phyloP scores from a whole-genome alignment of 1,140 invertebrate species.

The Brachionus rubens region DNA sequence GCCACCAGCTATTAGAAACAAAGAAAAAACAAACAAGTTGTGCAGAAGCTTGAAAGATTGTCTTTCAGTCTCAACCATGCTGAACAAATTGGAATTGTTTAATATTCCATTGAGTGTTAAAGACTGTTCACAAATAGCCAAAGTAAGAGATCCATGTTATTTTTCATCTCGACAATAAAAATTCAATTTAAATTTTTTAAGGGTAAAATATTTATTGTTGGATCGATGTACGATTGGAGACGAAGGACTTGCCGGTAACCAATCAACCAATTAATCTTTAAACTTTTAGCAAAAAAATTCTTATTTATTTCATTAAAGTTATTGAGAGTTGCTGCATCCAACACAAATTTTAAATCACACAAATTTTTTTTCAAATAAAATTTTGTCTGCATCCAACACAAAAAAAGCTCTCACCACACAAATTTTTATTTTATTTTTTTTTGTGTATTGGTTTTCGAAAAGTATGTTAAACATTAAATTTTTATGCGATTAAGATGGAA shows the following conservation, averaged over 20 bases:
- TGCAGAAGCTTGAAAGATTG: constrained; percentile 58
- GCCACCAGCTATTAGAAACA: constrained; percentile 55
- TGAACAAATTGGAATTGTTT: constrained; percentile 55
- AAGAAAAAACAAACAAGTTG: constrained; percentile 58
- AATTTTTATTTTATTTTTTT: no score
- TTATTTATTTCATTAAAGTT: constrained; percentile 54
- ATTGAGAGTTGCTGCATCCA: no score
- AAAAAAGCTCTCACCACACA: no score
- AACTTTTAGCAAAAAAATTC: not conserved
- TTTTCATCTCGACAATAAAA: not conserved
- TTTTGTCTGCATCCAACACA: no score
- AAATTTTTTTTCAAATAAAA: no score
- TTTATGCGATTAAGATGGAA: no score
- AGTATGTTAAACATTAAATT: no score
- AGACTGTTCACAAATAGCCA: constrained; percentile 53
- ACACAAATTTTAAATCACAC: no score
- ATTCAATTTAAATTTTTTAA: no score
- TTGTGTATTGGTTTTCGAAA: no score
- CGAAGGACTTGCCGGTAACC: constrained; percentile 56
- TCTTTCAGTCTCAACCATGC: constrained; percentile 51
- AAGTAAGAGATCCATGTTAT: constrained; percentile 50
- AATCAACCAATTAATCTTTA: constrained; percentile 43
- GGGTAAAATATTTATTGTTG: constrained; percentile 57
- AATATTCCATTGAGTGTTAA: constrained; percentile 56
- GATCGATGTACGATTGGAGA: constrained; percentile 57